Percentiles rank a stretch among this genome's conserved stretches.
Evolutionary conservation across 2,113 vertebrate genomes (phyloP).

Genomic region (Percina caprodes): DNA sequence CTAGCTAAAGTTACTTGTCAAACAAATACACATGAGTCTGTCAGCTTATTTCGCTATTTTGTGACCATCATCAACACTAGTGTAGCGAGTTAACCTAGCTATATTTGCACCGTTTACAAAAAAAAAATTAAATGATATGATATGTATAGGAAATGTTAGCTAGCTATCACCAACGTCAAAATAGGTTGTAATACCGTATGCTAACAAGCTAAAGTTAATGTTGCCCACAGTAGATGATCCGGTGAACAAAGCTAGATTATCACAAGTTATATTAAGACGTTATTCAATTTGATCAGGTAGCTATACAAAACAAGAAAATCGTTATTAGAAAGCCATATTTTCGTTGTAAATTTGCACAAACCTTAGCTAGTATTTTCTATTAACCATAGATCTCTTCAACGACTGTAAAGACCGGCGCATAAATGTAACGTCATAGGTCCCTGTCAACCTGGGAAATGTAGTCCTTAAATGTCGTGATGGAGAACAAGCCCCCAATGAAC

Average conservation of each 20-base stretch:
- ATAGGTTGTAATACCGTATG: conserved; percentile 39
- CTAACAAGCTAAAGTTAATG: conserved; percentile 64
- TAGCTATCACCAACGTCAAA: conserved; percentile 34
- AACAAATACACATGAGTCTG: neutral
- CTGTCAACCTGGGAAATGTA: conserved; percentile 66
- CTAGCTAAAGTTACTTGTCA: neutral
- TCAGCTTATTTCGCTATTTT: neutral
- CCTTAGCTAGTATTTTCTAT: conserved; percentile 59
- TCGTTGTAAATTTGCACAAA: conserved; percentile 50
- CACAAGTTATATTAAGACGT: neutral
- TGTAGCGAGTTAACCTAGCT: neutral
- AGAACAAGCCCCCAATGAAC: accelerated
- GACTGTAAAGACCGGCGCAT: conserved; percentile 44
- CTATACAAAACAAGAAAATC: neutral
- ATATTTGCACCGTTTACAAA: neutral
- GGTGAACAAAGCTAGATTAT: neutral
- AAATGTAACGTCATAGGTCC: conserved; percentile 43
- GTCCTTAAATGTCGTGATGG: neutral
- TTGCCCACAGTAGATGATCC: neutral
- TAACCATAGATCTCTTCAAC: conserved; percentile 56
- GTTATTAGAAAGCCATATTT: neutral
- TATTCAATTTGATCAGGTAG: neutral
- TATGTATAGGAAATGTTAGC: neutral
- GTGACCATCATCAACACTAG: neutral
- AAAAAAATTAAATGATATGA: neutral